These are phyloP conservation scores for Actinemys pallida DNA, from an alignment of 2,113 vertebrate genomes.

Conservation along the genomic window DNA sequence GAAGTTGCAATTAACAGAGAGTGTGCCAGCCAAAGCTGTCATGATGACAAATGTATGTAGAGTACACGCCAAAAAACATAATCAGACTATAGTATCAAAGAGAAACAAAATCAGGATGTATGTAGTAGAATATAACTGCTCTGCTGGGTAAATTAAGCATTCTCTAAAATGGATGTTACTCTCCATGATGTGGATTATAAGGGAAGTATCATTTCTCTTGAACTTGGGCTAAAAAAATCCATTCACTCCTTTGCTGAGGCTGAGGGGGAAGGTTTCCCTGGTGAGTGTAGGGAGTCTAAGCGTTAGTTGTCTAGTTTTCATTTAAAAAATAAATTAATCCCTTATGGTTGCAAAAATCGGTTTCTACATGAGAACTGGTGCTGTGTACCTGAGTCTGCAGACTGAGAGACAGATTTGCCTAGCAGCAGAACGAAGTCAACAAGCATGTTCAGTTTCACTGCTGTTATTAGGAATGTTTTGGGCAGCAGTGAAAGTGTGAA, in stretches of 20 bases:
- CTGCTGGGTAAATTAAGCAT: not conserved
- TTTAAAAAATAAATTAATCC: constrained; percentile 36
- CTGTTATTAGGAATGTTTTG: constrained; percentile 59
- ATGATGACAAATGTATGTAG: constrained; percentile 10
- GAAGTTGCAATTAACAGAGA: not conserved
- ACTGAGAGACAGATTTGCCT: constrained; percentile 56
- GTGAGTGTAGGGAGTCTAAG: not conserved
- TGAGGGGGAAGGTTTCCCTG: constrained; percentile 8
- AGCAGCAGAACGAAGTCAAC: constrained; percentile 65
- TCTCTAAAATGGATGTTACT: constrained; percentile 23
- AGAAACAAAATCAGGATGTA: not conserved
- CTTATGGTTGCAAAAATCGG: not conserved
- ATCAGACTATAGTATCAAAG: not conserved
- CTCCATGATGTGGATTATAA: not conserved
- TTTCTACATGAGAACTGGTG: constrained; percentile 58
- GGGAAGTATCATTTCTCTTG: not conserved
- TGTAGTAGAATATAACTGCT: not conserved
- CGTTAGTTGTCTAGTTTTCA: constrained; percentile 29
- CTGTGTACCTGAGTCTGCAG: constrained; percentile 51
- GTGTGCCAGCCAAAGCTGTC: constrained; percentile 5
- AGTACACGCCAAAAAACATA: not conserved
- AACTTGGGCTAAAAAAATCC: not conserved
- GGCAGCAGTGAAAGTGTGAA: constrained; percentile 39
- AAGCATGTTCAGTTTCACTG: constrained; percentile 48
- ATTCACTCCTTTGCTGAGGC: not conserved